These are phyloP conservation scores for Rousettus madagascariensis DNA, from an alignment of 2,797 vertebrate genomes.

Conservation along the genomic window DNA sequence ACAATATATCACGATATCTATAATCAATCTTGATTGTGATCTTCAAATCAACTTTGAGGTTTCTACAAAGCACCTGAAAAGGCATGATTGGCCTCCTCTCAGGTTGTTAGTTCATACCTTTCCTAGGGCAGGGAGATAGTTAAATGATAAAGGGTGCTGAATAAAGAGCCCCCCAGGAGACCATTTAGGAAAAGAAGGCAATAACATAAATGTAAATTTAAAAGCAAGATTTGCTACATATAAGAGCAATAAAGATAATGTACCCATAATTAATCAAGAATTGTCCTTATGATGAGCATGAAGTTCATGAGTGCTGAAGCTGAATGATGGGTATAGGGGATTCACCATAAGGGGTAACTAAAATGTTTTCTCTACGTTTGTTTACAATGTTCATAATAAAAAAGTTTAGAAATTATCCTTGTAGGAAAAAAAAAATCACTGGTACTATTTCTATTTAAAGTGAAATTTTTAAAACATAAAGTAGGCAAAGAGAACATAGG, in stretches of 20 bases:
- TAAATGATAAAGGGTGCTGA: not conserved
- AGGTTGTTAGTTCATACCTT: not conserved
- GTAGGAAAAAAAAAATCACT: not conserved
- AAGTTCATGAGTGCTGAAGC: not conserved
- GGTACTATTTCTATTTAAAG: slow-evolving; percentile 13
- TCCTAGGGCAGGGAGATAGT: not conserved
- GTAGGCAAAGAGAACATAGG: not conserved
- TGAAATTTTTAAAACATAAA: slow-evolving; percentile 20
- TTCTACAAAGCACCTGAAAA: slow-evolving; percentile 1
- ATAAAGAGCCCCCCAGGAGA: not conserved
- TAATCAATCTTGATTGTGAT: not conserved
- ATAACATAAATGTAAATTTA: slow-evolving; percentile 3
- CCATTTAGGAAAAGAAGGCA: not conserved
- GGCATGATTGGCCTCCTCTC: not conserved
- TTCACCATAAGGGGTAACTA: not conserved
- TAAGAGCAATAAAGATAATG: not conserved
- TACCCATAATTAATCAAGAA: not conserved
- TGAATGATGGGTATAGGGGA: not conserved
- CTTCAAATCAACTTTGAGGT: slow-evolving; percentile 28
- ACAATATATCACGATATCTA: not conserved
- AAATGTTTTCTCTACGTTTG: not conserved
- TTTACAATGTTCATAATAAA: slow-evolving; percentile 7
- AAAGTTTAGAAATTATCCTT: not conserved
- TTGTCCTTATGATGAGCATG: not conserved
- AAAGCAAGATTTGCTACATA: slow-evolving; percentile 7